phyloP scores from a whole-genome alignment of 2,797 vertebrate species.

The Gobionotothen gibberifrons region DNA sequence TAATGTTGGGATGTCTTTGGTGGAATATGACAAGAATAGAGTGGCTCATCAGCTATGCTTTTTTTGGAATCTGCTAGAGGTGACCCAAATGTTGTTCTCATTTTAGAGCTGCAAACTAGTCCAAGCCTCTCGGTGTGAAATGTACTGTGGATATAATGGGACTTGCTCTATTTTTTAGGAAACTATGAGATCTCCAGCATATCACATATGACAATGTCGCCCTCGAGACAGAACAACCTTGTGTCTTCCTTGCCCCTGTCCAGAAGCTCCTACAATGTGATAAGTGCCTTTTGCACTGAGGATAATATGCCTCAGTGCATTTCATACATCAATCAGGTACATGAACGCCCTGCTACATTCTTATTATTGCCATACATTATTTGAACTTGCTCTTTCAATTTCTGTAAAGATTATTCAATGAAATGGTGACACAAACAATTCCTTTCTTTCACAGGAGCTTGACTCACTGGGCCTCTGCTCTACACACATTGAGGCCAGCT shows the following conservation, averaged over 20 bases:
- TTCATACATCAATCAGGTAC: constrained; percentile 94
- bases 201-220: constrained; percentile 89
- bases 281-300: constrained; percentile 94
- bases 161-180: constrained; percentile 62
- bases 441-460: constrained; percentile 85
- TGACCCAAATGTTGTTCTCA: constrained; percentile 73
- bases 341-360: constrained; percentile 1
- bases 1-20: constrained; percentile 9
- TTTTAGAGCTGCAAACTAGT: constrained; percentile 65
- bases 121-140: constrained; percentile 25
- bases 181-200: constrained; percentile 82
- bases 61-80: constrained; percentile 32
- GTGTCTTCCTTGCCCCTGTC: constrained; percentile 83
- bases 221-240: constrained; percentile 83
- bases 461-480: constrained; percentile 89
- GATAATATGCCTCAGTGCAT: constrained; percentile 92
- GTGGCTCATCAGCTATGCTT: constrained; percentile 18
- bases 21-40: constrained; percentile 40
- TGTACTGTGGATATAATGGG: neutral
- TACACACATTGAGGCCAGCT: constrained; percentile 83
- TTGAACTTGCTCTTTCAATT: neutral
- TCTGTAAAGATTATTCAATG: neutral
- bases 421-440: neutral
- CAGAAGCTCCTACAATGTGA: constrained; percentile 85
- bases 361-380: neutral